Evolutionary conservation across 2,113 vertebrate species (phyloP).

Genomic region (Indri indri): DNA sequence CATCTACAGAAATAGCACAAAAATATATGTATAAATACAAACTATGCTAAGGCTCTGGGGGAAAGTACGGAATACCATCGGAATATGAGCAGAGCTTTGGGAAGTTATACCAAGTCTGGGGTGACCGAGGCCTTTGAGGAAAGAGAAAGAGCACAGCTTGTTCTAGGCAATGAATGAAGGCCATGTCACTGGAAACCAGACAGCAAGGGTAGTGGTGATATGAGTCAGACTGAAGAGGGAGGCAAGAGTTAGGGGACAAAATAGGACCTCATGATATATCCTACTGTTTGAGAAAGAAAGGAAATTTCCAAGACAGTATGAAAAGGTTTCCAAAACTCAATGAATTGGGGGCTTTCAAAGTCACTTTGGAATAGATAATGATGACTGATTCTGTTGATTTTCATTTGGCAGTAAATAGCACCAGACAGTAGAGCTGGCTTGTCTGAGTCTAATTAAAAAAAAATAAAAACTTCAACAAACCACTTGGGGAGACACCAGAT

Average conservation of each 20-base stretch:
- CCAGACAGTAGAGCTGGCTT: background rate
- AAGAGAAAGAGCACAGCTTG: background rate
- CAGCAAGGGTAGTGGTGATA: background rate
- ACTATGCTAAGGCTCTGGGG: background rate
- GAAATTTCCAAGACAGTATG: background rate
- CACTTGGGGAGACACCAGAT: too few relatives aligned
- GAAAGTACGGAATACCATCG: background rate
- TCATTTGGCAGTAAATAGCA: constrained; percentile 33
- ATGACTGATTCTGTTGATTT: constrained; percentile 58
- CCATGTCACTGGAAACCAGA: background rate
- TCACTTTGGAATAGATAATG: constrained; percentile 46
- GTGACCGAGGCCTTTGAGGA: background rate
- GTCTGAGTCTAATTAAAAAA: background rate
- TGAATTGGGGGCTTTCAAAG: background rate
- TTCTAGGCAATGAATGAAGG: background rate
- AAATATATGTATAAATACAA: background rate
- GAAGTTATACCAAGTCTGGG: background rate
- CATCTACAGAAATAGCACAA: background rate
- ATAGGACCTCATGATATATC: background rate
- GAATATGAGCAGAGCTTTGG: background rate
- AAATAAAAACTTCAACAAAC: too few relatives aligned
- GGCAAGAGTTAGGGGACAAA: background rate
- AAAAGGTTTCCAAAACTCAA: background rate
- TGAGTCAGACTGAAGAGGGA: background rate
- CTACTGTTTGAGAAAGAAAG: background rate